phyloP scores from a whole-genome alignment of 2,888 invertebrate genomes.

The Nomada ferruginata region DNA sequence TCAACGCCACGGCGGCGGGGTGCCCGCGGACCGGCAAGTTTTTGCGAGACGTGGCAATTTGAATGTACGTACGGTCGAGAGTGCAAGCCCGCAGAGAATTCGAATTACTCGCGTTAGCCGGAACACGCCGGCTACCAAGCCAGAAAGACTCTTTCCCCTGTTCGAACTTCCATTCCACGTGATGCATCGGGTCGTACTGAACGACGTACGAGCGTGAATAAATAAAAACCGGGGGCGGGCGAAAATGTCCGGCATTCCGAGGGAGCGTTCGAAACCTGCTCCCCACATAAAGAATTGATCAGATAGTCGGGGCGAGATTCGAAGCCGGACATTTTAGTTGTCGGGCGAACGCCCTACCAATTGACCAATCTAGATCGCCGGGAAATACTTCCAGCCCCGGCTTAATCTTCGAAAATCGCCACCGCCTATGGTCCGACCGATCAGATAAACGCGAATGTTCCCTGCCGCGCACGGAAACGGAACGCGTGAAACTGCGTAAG shows the following conservation, averaged over 20 bases:
- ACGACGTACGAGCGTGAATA: conserved; percentile 11
- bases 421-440: background rate
- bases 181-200: conserved; percentile 7
- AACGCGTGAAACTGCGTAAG: conserved; percentile 1
- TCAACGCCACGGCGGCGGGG: conserved; percentile 55
- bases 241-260: background rate
- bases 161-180: background rate
- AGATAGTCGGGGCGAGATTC: conserved; percentile 1
- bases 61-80: conserved; percentile 37
- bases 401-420: conserved; percentile 17
- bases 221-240: background rate
- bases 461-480: background rate
- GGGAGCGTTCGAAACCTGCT: background rate
- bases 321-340: conserved; percentile 12
- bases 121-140: background rate
- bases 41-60: conserved; percentile 52
- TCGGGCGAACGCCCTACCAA: conserved; percentile 26
- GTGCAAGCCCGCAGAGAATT: conserved; percentile 37
- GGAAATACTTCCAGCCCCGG: conserved; percentile 1
- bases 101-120: conserved; percentile 49
- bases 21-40: conserved; percentile 46
- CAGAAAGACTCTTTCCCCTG: background rate
- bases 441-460: conserved; percentile 27
- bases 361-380: conserved; percentile 22
- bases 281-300: conserved; percentile 25